A percentile compares a stretch with the other conserved stretches of the same genome.
Conservation (phyloP, 2,797 vertebrate genomes). For the Falco rusticolus region DNA sequence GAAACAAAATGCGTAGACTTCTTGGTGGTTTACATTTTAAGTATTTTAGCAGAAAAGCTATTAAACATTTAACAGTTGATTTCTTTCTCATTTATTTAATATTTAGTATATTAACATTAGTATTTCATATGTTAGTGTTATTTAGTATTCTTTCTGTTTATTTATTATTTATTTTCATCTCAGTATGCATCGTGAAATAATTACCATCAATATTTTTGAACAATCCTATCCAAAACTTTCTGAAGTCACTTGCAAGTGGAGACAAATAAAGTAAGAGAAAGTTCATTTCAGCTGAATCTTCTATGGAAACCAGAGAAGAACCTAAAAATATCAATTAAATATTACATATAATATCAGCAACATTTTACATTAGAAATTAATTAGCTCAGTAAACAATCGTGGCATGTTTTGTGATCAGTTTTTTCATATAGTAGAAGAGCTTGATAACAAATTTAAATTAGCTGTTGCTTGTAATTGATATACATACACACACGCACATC, state of each 20-base stretch:
- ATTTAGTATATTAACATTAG: neutral
- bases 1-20: accelerated
- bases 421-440: neutral
- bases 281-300: conserved; percentile 81
- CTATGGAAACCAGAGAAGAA: conserved; percentile 84
- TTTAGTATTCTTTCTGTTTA: neutral
- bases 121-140: neutral
- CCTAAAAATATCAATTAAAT: conserved; percentile 74
- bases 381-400: neutral
- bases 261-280: conserved; percentile 86
- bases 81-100: neutral
- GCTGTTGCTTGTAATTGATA: neutral
- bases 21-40: neutral
- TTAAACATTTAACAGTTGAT: neutral
- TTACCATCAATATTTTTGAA: conserved; percentile 87
- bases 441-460: neutral
- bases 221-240: conserved; percentile 90
- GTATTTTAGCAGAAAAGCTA: neutral
- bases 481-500: neutral
- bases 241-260: conserved; percentile 76
- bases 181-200: neutral
- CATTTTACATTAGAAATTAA: neutral
- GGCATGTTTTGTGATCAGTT: neutral
- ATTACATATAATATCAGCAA: neutral
- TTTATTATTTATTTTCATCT: neutral